These are phyloP conservation scores for Elegia similella DNA, from an alignment of 2,888 invertebrate genomes.

Conservation along the genomic window DNA sequence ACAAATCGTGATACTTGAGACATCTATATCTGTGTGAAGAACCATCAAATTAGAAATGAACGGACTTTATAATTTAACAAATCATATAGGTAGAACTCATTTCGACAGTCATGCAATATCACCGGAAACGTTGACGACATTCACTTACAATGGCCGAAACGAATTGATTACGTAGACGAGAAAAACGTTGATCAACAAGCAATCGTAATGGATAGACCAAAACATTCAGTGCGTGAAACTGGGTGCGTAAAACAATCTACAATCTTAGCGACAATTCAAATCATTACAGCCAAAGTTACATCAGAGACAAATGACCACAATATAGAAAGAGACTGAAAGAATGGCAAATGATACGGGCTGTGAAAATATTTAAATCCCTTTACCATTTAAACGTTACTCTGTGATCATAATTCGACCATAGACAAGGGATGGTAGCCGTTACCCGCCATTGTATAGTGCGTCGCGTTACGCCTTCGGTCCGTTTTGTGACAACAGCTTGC, in stretches of 20 bases:
- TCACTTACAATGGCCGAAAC: constrained; percentile 50
- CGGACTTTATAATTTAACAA: too few relatives aligned
- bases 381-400: constrained; percentile 52
- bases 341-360: constrained; percentile 23
- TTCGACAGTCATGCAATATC: constrained; percentile 17
- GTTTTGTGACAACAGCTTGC: constrained; percentile 68
- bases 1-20: too few relatives aligned
- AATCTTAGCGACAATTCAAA: constrained; percentile 4
- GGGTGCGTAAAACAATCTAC: constrained; percentile 11
- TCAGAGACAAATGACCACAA: constrained; percentile 12
- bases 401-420: constrained; percentile 62
- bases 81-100: constrained; percentile 5
- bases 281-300: constrained; percentile 10
- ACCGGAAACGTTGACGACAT: constrained; percentile 41
- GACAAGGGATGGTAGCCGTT: constrained; percentile 58
- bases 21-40: too few relatives aligned
- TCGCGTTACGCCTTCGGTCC: constrained; percentile 58
- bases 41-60: too few relatives aligned
- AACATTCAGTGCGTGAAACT: constrained; percentile 8
- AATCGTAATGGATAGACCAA: neutral
- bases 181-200: neutral
- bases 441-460: constrained; percentile 69
- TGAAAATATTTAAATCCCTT: constrained; percentile 35
- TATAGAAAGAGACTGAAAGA: constrained; percentile 15
- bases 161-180: neutral